Evolutionary conservation across 2,888 invertebrate genomes (phyloP).

Genomic region (Atrina japonica): DNA sequence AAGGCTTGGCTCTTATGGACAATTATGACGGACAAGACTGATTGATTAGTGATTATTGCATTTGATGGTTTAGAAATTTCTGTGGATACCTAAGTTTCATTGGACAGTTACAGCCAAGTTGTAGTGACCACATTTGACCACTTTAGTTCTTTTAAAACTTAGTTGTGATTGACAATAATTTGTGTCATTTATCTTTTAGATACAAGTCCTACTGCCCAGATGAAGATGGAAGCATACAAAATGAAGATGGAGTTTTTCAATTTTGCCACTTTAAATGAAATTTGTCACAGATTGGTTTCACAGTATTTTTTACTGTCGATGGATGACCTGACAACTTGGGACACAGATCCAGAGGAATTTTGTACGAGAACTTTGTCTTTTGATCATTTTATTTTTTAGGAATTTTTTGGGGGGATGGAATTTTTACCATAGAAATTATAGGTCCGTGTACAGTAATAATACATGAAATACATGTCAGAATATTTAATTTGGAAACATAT

Average conservation of each 20-base stretch:
- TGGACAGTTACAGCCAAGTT: too few species aligned
- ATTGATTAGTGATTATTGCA: too few species aligned
- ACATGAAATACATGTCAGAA: neutral
- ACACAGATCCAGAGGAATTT: conserved; percentile 94
- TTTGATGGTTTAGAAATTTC: too few species aligned
- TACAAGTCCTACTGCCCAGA: conserved; percentile 81
- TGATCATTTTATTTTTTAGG: neutral
- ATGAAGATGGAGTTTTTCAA: conserved; percentile 90
- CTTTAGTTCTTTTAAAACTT: too few species aligned
- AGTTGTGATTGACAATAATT: neutral
- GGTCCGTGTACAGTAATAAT: neutral
- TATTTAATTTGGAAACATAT: too few species aligned
- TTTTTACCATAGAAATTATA: neutral
- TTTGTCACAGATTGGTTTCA: conserved; percentile 91
- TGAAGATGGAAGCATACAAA: conserved; percentile 84
- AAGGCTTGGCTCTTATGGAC: too few species aligned
- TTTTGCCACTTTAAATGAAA: conserved; percentile 88
- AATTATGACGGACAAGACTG: too few species aligned
- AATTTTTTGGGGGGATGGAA: neutral
- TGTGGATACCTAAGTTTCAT: too few species aligned
- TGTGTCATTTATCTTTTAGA: conserved; percentile 47
- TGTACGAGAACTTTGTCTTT: conserved; percentile 83
- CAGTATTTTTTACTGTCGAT: conserved; percentile 93
- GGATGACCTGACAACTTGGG: conserved; percentile 93
- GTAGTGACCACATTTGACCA: too few species aligned